A percentile compares a stretch with the other conserved stretches of the same genome.
Conservation (phyloP, 2,888 invertebrate genomes). For the Endotricha flammealis region DNA sequence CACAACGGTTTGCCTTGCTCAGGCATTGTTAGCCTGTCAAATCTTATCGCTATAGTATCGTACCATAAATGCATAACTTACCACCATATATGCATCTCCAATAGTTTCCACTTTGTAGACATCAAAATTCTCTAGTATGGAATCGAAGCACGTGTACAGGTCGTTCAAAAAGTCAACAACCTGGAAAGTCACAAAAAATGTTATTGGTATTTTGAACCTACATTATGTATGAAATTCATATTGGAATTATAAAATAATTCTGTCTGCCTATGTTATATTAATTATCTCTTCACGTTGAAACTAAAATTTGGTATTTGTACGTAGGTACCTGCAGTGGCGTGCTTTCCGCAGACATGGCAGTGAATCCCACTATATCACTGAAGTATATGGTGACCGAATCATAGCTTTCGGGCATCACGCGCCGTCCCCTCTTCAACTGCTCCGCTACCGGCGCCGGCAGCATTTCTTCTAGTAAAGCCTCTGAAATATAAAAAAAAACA, state of each 20-base stretch:
- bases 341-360: constrained; percentile 94
- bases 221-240: too few relatives aligned
- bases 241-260: too few relatives aligned
- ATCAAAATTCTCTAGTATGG: constrained; percentile 94
- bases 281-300: too few relatives aligned
- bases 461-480: constrained; percentile 92
- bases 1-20: too few relatives aligned
- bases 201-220: too few relatives aligned
- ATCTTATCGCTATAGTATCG: neutral
- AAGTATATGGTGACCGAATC: constrained; percentile 96
- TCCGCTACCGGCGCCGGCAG: constrained; percentile 94
- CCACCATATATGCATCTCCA: constrained; percentile 96
- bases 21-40: too few relatives aligned
- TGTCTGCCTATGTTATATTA: too few relatives aligned
- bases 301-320: too few relatives aligned
- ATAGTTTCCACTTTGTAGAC: constrained; percentile 97
- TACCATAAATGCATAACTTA: constrained; percentile 50
- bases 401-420: constrained; percentile 93
- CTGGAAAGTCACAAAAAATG: constrained; percentile 69
- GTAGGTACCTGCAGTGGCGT: constrained; percentile 89
- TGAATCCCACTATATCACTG: constrained; percentile 96
- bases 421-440: constrained; percentile 91
- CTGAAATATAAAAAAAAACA: constrained; percentile 74
- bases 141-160: constrained; percentile 96
- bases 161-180: constrained; percentile 96